A percentile compares a stretch with the other conserved stretches of the same genome.
Evolutionary conservation across 2,797 vertebrate genomes (phyloP).

Genomic region (Rhinogobio ventralis): DNA sequence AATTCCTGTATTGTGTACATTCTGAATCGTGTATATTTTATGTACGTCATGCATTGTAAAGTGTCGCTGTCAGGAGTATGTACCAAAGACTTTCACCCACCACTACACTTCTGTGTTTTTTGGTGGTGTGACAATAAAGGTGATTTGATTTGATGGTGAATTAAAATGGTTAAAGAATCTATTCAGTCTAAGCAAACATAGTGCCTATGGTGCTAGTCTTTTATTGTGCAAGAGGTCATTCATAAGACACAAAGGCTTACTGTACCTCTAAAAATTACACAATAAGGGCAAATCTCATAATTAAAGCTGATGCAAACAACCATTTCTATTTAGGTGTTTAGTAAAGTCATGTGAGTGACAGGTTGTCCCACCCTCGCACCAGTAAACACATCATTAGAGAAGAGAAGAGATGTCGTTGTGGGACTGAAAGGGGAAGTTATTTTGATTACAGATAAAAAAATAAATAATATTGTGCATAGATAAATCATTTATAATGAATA

Average conservation of each 20-base stretch:
- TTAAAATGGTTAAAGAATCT: not conserved
- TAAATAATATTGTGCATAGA: not conserved
- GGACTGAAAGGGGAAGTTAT: too few species aligned
- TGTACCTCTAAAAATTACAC: not conserved
- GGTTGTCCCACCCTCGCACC: too few species aligned
- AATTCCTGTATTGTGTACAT: not conserved
- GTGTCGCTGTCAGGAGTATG: not conserved
- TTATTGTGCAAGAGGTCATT: conserved; percentile 2
- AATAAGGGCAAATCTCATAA: not conserved
- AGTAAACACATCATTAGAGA: not conserved
- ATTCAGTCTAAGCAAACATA: not conserved
- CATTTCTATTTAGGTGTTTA: not conserved
- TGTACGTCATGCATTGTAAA: not conserved
- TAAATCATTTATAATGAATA: not conserved
- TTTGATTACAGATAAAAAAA: too few species aligned
- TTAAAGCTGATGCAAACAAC: not conserved
- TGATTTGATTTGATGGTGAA: not conserved
- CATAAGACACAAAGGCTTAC: conserved; percentile 4
- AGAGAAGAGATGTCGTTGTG: too few species aligned
- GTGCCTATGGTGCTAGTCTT: not conserved
- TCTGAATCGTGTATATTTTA: not conserved
- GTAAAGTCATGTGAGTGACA: too few species aligned
- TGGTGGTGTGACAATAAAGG: not conserved
- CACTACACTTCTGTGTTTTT: not conserved
- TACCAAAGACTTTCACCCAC: not conserved